These are phyloP conservation scores for Caranx melampygus DNA, from an alignment of 2,113 vertebrate genomes.

Conservation along the genomic window DNA sequence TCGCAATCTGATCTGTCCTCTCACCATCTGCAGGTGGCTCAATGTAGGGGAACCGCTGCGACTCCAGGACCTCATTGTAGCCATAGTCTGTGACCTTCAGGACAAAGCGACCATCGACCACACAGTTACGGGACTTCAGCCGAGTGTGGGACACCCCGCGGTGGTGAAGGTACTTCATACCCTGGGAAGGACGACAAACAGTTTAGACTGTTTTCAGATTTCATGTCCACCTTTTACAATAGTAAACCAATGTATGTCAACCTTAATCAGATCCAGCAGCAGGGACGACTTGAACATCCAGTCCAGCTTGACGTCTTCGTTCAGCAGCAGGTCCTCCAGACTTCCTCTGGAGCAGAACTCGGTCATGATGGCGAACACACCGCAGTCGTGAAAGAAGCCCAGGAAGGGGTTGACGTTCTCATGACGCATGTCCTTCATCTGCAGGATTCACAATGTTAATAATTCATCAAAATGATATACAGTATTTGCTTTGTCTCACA, in stretches of 20 bases:
- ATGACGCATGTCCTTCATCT: constrained; percentile 88
- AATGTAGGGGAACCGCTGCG: constrained; percentile 74
- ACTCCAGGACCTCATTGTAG: constrained; percentile 81
- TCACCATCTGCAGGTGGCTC: constrained; percentile 78
- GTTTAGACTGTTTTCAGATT: background rate
- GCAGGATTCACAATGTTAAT: background rate
- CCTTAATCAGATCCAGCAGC: constrained; percentile 87
- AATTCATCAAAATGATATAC: background rate
- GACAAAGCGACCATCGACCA: constrained; percentile 85
- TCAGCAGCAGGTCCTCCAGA: constrained; percentile 84
- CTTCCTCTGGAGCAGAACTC: constrained; percentile 87
- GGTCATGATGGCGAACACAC: constrained; percentile 85
- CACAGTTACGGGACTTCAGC: constrained; percentile 85
- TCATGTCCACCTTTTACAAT: background rate
- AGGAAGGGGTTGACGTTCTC: constrained; percentile 87
- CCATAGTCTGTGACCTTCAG: constrained; percentile 85
- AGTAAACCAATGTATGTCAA: background rate
- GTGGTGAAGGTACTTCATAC: constrained; percentile 86
- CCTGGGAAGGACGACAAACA: constrained; percentile 61
- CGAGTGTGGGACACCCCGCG: constrained; percentile 77
- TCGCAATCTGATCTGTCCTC: background rate
- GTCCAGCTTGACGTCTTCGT: constrained; percentile 86
- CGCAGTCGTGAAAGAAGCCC: constrained; percentile 86
- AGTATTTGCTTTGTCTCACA: background rate
- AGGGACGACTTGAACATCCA: constrained; percentile 90